Evolutionary conservation across 2,797 vertebrate genomes (phyloP).

Genomic region (Coregonus ussuriensis): DNA sequence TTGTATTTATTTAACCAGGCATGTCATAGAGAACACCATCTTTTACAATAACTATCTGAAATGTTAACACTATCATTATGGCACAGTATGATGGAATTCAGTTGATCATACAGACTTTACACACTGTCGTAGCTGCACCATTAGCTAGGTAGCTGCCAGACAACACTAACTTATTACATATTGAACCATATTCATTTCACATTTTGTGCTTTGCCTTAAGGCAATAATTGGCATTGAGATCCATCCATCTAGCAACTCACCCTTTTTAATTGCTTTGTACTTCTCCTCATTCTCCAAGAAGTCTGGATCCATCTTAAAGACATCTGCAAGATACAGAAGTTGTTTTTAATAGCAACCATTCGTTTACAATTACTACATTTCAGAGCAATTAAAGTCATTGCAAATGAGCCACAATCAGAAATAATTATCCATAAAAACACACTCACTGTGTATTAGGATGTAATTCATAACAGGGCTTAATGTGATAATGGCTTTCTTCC

Average conservation of each 20-base stretch:
- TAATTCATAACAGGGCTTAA: slow-evolving; percentile 47
- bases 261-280: slow-evolving; percentile 92
- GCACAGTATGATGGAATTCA: background rate
- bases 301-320: slow-evolving; percentile 96
- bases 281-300: slow-evolving; percentile 97
- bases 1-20: background rate
- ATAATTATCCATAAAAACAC: background rate
- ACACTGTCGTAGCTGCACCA: background rate
- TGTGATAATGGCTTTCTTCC: slow-evolving; percentile 39
- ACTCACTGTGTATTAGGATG: slow-evolving; percentile 31
- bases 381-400: slow-evolving; percentile 38
- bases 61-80: background rate
- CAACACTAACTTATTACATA: background rate
- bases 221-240: background rate
- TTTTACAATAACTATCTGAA: background rate
- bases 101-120: background rate
- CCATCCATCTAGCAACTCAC: slow-evolving; percentile 65
- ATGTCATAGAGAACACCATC: background rate
- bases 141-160: background rate
- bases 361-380: slow-evolving; percentile 40
- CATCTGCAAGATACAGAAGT: slow-evolving; percentile 76
- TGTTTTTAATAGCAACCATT: slow-evolving; percentile 31
- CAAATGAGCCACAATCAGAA: slow-evolving; percentile 23
- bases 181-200: background rate
- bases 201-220: background rate